Conservation (phyloP, 2,888 invertebrate genomes). For the Agrochola lychnidis region DNA sequence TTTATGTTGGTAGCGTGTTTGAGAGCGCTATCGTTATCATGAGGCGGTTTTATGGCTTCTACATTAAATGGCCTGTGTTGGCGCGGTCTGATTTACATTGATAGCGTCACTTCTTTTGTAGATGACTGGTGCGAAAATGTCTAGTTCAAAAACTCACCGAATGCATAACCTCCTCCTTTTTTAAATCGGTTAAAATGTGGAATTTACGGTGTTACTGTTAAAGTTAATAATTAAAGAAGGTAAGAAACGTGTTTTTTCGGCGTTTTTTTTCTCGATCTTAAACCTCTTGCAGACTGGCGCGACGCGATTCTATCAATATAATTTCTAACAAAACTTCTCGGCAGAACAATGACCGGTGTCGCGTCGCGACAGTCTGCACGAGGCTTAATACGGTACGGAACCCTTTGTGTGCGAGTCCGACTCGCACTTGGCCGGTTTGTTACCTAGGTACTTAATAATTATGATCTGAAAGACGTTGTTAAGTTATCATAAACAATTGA, state of each 20-base stretch:
- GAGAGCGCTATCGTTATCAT: conserved; percentile 34
- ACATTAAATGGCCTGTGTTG: conserved; percentile 14
- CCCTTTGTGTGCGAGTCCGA: too few species aligned
- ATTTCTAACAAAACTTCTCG: too few species aligned
- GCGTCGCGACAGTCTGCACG: too few species aligned
- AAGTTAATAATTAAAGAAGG: too few species aligned
- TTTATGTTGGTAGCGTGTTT: conserved; percentile 46
- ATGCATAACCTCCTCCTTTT: background rate
- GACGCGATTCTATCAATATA: too few species aligned
- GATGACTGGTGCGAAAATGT: background rate
- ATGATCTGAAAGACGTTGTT: background rate
- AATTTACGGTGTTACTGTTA: background rate
- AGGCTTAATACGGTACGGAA: too few species aligned
- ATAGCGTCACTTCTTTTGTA: conserved; percentile 6
- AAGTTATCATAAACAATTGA: background rate
- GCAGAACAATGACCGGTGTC: too few species aligned
- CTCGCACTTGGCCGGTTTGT: background rate
- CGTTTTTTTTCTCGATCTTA: too few species aligned
- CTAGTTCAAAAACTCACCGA: background rate
- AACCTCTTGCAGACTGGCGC: too few species aligned
- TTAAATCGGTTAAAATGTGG: background rate
- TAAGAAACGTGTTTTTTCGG: too few species aligned
- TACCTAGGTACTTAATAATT: too few species aligned
- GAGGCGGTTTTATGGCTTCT: conserved; percentile 44
- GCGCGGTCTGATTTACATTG: conserved; percentile 25